These are phyloP conservation scores for Globodera ellingtonae DNA, from an alignment of 1,140 invertebrate species.

Conservation along the genomic window DNA sequence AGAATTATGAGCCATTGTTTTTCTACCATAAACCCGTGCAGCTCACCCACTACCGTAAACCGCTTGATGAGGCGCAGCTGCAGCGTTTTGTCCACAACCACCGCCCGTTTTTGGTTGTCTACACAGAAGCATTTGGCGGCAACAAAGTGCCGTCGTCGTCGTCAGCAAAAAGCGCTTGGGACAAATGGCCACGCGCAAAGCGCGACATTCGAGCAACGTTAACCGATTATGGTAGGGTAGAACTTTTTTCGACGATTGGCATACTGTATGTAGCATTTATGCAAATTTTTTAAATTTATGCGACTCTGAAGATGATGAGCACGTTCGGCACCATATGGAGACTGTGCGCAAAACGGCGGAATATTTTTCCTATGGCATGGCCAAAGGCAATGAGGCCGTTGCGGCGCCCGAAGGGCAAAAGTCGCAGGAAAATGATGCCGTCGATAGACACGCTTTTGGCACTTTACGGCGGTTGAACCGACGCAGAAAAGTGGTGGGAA, in stretches of 20 bases:
- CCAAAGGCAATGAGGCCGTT: conserved; percentile 1
- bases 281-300: background rate
- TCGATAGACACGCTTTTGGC: background rate
- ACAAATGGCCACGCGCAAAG: background rate
- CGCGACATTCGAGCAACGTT: background rate
- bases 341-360: conserved; percentile 17
- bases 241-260: too few species aligned
- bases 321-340: conserved; percentile 18
- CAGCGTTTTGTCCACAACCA: background rate
- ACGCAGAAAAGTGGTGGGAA: conserved; percentile 2
- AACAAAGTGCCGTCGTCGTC: background rate
- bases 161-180: background rate
- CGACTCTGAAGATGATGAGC: background rate
- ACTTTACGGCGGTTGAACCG: conserved; percentile 3
- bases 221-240: background rate
- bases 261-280: background rate
- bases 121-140: background rate
- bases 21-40: background rate
- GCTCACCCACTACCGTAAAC: background rate
- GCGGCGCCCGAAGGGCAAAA: background rate
- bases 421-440: background rate
- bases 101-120: conserved; percentile 24
- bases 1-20: background rate
- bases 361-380: conserved; percentile 29
- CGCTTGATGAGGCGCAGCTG: conserved; percentile 12